Evolutionary conservation across 2,113 vertebrate species (phyloP), one percentile per base, ranked within the genome.

Genomic region (Trinectes maculatus): DNA sequence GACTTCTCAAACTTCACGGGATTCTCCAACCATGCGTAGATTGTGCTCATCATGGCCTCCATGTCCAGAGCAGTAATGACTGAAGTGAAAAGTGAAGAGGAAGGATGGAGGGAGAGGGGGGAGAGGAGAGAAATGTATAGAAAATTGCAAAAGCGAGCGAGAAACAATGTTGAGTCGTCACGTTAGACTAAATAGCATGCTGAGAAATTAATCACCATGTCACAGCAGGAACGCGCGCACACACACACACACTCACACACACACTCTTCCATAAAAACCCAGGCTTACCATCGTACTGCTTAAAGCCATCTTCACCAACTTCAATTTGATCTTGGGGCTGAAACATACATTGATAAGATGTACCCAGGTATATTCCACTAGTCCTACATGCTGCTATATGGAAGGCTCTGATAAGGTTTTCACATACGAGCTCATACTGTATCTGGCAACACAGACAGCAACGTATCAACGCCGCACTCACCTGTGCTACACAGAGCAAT

Each of bases 311-410:
- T 93, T 96, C 95, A 84, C 82, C 93, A 90, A 98, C 92, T 86
- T 93, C 89, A 91, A 98, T 98, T 91, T 99, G 94, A 92, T 98
- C 96, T 85, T 98, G 97, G 84, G 96, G 96, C 97, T 99, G 94
- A 94, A 98, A 97, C 80, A 95, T 90, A 76, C 75, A 92, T 59
- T 64, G 86, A 91, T 91, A 77, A 92, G 84, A 92, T 90, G 89
- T 91, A 91, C 89, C 87, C 80, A 71, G 77, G 90, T 90, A 91
- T 87, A 89, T 87, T 82, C 87, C 72, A 89, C 85, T 72, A 76
- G 43, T 68, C 54, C 90, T 87, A 79, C 63, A 79, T 74, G 63
- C 60, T 71, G 68, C 79, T 81, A 25, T 33, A 77, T 37, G 77
- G 83, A 77, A 58, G 80, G 60, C 53, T 67, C 28, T 60, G 71